These are phyloP conservation scores for Ibycter americanus DNA, from an alignment of 2,797 vertebrate species.

Conservation along the genomic window DNA sequence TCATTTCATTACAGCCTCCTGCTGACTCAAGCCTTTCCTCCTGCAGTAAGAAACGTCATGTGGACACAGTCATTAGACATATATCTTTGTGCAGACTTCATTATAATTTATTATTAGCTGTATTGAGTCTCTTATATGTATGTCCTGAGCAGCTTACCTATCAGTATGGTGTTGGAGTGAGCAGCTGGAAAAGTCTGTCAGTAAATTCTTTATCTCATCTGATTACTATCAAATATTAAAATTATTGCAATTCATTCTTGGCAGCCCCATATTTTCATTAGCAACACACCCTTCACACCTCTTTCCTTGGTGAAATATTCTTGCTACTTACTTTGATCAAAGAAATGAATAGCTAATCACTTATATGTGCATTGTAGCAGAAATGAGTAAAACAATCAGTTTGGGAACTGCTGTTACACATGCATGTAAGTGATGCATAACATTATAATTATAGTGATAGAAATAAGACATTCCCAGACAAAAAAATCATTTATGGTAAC, in stretches of 20 bases:
- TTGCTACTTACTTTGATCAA: background rate
- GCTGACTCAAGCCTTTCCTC: constrained; percentile 19
- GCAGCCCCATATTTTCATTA: constrained; percentile 9
- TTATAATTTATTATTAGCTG: constrained; percentile 15
- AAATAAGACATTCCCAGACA: background rate
- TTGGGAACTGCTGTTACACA: background rate
- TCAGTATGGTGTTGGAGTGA: background rate
- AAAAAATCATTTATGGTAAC: background rate
- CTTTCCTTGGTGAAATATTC: background rate
- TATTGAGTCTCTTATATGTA: background rate
- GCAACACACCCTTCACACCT: background rate
- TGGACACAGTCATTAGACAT: background rate
- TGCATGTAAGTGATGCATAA: background rate
- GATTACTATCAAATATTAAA: background rate
- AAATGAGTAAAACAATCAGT: background rate
- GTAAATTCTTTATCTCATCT: background rate
- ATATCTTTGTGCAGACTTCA: background rate
- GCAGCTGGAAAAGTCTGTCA: background rate
- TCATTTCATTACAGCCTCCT: background rate
- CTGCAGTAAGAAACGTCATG: background rate
- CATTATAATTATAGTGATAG: background rate
- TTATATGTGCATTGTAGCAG: background rate
- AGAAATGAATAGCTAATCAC: background rate
- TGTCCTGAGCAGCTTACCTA: background rate
- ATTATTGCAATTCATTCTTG: background rate